These are phyloP conservation scores for Myotis planiceps DNA, from an alignment of 2,797 vertebrate species.

Conservation along the genomic window DNA sequence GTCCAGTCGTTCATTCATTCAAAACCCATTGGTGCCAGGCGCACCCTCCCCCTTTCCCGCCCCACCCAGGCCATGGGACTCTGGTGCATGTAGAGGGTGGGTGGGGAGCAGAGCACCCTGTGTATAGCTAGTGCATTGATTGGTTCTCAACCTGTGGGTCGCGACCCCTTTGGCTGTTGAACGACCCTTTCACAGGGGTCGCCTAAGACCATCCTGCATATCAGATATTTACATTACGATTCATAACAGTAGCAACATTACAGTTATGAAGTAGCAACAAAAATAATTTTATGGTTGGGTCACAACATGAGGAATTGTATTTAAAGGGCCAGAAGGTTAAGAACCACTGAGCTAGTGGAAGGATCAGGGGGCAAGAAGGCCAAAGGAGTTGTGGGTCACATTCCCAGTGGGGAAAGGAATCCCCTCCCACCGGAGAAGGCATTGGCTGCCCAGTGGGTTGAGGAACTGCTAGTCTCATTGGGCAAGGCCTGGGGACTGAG, in stretches of 20 bases:
- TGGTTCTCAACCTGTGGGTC: too few species aligned
- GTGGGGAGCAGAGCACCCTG: not conserved
- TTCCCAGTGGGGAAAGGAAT: not conserved
- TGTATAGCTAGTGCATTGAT: not conserved
- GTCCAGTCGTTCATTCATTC: not conserved
- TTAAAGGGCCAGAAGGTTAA: too few species aligned
- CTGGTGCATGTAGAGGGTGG: not conserved
- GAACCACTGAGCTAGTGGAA: not conserved
- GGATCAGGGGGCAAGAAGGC: not conserved
- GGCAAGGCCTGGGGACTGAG: not conserved
- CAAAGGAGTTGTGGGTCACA: fast-evolving
- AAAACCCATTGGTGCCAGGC: not conserved
- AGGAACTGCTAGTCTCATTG: not conserved
- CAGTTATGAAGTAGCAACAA: too few species aligned
- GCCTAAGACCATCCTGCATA: too few species aligned
- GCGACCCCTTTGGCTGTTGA: too few species aligned
- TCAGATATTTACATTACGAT: too few species aligned
- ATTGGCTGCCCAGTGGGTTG: not conserved
- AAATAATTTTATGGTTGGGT: too few species aligned
- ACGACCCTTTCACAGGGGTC: too few species aligned
- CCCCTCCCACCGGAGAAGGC: not conserved
- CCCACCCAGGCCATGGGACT: not conserved
- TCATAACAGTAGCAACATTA: too few species aligned
- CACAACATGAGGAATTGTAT: too few species aligned
- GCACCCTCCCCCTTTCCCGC: not conserved